Base-by-base conservation (phyloP, 2,113 vertebrate species). In the Gymnarchus niloticus region DNA sequence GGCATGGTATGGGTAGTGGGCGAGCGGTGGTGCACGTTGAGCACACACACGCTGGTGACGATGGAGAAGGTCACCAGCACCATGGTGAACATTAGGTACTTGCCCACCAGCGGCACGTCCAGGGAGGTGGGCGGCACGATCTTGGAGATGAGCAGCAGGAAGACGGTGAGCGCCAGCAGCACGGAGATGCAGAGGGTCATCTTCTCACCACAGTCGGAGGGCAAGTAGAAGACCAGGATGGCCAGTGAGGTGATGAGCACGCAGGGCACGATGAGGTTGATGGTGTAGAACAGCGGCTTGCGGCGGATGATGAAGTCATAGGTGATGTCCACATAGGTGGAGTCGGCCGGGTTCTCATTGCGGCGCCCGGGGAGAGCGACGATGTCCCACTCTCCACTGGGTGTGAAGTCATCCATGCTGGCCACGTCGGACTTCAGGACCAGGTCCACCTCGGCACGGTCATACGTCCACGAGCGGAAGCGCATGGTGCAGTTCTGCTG, bases 81-180 rank as follows among this genome's bases (percentile, higher is more conserved):
- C 97, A 98, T 99, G 90, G 97, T 99, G 95, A 99, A 99, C 97
- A 99, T 98, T 83, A 99, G 94, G 89, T 99, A 99, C 90, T 99
- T 99, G 87, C 97, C 97, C 81, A 99, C 97, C 48, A 98, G 94
- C 0, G 97, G 97, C 69, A 98, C 97, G 0, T 98, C 97, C 37
- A 99, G 94, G 0, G 97, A 99, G 1, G 97, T 98, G 86, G 97
- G 97, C 0, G 97, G 97, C 81, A 98, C 97, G 0, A 99, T 99
- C 92, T 99, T 99, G 90, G 97, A 99, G 92, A 99, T 98, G 25
- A 99, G 96, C 84, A 99, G 94, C 86, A 99, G 93, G 93, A 99
- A 99, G 84, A 99, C 97, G 0, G 97, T 99, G 90, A 99, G 96
- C 0, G 97, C 97, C 23, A 99, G 94, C 41, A 98, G 93, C 87